phyloP scores from a whole-genome alignment of 2,888 invertebrate genomes.

The Venustoraphidia nigricollis region DNA sequence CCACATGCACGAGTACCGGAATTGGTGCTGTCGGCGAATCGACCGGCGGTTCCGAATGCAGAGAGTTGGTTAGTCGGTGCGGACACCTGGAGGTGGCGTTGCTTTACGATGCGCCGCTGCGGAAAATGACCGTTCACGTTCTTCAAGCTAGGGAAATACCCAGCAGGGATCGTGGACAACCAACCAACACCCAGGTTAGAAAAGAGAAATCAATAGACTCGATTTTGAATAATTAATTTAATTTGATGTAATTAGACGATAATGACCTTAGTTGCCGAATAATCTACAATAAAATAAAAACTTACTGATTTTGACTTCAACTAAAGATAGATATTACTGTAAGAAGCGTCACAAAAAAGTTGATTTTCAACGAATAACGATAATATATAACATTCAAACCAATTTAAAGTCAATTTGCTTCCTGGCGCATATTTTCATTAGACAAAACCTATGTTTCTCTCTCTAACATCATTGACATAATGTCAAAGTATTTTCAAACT shows the following conservation, averaged over 20 bases:
- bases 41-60: constrained; percentile 20
- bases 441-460: background rate
- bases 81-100: constrained; percentile 79
- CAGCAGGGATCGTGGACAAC: constrained; percentile 48
- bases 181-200: constrained; percentile 49
- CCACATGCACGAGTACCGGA: constrained; percentile 23
- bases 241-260: too few relatives aligned
- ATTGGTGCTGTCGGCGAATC: constrained; percentile 25
- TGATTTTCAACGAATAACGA: too few relatives aligned
- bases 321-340: background rate
- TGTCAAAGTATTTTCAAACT: constrained; percentile 7
- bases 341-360: background rate
- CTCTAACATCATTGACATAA: constrained; percentile 2
- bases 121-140: constrained; percentile 85
- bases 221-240: too few relatives aligned
- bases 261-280: too few relatives aligned
- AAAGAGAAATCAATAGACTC: background rate
- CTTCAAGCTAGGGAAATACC: constrained; percentile 75
- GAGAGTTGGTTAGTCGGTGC: constrained; percentile 33
- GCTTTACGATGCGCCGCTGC: constrained; percentile 77
- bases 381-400: too few relatives aligned
- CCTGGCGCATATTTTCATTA: too few relatives aligned
- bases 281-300: too few relatives aligned
- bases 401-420: too few relatives aligned
- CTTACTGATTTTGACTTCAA: background rate